phyloP scores from a whole-genome alignment of 2,888 invertebrate genomes.

The Erebia aethiops region DNA sequence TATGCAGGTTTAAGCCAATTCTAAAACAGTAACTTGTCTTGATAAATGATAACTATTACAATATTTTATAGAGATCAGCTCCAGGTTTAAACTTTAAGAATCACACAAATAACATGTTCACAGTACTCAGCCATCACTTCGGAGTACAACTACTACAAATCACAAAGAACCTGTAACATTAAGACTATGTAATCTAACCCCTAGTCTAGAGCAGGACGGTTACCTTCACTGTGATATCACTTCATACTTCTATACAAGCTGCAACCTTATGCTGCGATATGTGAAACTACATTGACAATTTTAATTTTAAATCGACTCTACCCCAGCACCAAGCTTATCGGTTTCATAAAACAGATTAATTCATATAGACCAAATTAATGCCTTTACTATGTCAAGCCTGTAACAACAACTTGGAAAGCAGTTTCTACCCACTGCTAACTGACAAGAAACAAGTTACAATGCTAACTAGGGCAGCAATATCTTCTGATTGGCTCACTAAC shows the following conservation, averaged over 20 bases:
- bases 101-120: neutral
- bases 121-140: neutral
- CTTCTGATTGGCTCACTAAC: too few relatives aligned
- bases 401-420: too few relatives aligned
- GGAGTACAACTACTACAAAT: constrained; percentile 14
- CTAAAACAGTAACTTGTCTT: constrained; percentile 2
- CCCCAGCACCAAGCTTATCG: neutral
- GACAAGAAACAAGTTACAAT: too few relatives aligned
- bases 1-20: constrained; percentile 4
- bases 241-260: constrained; percentile 53
- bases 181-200: constrained; percentile 45
- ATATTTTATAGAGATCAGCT: constrained; percentile 4
- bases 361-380: too few relatives aligned
- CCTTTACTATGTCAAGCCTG: too few relatives aligned
- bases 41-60: neutral
- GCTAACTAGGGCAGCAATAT: too few relatives aligned
- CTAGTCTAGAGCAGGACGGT: constrained; percentile 73
- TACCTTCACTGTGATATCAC: constrained; percentile 53
- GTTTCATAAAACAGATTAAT: neutral
- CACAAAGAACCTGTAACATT: constrained; percentile 38
- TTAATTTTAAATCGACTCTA: constrained; percentile 25
- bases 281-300: constrained; percentile 53
- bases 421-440: too few relatives aligned
- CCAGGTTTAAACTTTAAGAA: constrained; percentile 8
- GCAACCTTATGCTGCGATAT: constrained; percentile 59